Conservation (phyloP, 2,797 vertebrate genomes). For the Halcyon badia region DNA sequence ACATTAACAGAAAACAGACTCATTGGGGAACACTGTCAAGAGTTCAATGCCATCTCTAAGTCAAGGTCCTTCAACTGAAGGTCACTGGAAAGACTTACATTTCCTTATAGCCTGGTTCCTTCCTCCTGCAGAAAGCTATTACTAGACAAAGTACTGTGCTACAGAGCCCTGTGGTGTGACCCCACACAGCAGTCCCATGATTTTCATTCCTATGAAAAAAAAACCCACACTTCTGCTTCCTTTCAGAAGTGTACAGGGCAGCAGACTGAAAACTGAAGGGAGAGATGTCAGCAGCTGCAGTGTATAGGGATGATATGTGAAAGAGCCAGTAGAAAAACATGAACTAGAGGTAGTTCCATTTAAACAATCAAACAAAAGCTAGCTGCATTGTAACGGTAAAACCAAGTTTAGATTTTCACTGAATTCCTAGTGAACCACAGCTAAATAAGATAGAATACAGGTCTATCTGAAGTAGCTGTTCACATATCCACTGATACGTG, state of each 20-base stretch:
- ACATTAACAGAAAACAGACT: neutral
- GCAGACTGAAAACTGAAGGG: neutral
- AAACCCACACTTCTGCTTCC: neutral
- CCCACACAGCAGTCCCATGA: neutral
- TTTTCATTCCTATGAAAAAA: neutral
- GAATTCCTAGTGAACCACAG: neutral
- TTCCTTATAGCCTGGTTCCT: neutral
- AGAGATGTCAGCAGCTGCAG: neutral
- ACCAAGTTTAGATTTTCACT: neutral
- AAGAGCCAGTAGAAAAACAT: neutral
- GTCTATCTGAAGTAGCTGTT: neutral
- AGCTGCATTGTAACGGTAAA: neutral
- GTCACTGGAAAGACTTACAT: neutral
- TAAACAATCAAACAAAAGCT: too few species aligned
- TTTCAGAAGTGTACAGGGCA: fast-evolving
- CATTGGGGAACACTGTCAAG: neutral
- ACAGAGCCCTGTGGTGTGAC: neutral
- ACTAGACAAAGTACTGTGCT: neutral
- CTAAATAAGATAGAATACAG: neutral
- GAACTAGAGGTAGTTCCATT: neutral
- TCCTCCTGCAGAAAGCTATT: neutral
- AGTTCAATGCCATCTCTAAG: neutral
- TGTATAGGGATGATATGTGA: neutral
- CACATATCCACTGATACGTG: neutral
- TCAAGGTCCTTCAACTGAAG: neutral